Evolutionary conservation across 2,113 vertebrate genomes (phyloP).

Genomic region (Phylloscopus trochilus): DNA sequence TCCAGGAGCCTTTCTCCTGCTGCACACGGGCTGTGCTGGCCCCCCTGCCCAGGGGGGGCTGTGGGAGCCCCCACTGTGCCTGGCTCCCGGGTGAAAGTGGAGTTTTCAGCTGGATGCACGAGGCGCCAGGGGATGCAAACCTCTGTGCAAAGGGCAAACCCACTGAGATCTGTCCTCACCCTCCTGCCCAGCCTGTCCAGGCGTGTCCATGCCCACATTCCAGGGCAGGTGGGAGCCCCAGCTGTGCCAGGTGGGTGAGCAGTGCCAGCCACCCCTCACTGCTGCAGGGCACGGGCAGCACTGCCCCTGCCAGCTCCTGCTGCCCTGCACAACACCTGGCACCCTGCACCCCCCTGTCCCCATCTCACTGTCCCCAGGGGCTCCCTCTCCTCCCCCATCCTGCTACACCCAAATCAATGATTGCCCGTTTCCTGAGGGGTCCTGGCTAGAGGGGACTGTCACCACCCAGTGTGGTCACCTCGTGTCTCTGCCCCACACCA

Average conservation of each 20-base stretch:
- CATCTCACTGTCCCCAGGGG: neutral
- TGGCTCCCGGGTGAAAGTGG: accelerated
- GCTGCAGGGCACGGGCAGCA: neutral
- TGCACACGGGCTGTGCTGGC: neutral
- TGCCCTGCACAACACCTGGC: neutral
- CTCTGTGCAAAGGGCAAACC: neutral
- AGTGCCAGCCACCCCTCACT: accelerated
- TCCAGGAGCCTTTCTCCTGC: neutral
- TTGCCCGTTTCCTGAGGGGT: neutral
- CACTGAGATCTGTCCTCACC: neutral
- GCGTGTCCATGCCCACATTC: neutral
- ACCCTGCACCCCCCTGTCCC: neutral
- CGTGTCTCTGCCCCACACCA: neutral
- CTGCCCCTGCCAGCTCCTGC: neutral
- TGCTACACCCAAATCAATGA: neutral
- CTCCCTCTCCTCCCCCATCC: neutral
- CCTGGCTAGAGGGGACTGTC: neutral
- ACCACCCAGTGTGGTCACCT: accelerated
- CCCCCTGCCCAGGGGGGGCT: neutral
- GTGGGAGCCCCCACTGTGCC: neutral
- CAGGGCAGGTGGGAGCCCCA: neutral
- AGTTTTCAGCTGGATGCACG: accelerated
- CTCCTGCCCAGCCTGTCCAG: neutral
- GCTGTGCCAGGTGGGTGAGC: neutral
- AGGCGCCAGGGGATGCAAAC: neutral